Evolutionary conservation across 2,113 vertebrate genomes (phyloP).

Genomic region (Cynoglossus semilaevis): DNA sequence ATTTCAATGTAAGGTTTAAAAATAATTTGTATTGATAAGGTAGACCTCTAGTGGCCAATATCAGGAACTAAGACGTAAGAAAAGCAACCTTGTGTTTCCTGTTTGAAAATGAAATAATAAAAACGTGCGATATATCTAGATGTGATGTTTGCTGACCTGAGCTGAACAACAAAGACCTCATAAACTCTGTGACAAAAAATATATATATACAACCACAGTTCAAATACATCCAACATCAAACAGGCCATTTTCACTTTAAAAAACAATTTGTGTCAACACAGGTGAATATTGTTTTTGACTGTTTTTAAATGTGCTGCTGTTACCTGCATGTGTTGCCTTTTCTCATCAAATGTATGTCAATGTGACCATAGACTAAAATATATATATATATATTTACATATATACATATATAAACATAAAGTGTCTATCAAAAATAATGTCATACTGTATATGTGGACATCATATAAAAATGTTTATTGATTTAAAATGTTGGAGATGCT

Average conservation of each 20-base stretch:
- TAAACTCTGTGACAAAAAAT: too few relatives aligned
- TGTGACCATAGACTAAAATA: conserved; percentile 13
- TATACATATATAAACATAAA: conserved; percentile 21
- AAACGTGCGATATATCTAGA: too few relatives aligned
- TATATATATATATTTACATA: conserved; percentile 5
- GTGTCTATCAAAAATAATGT: conserved; percentile 38
- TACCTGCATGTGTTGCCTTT: conserved; percentile 77
- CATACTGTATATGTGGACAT: conserved; percentile 38
- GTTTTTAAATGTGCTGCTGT: conserved; percentile 65
- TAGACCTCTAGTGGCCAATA: too few relatives aligned
- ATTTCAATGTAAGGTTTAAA: too few relatives aligned
- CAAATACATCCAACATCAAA: too few relatives aligned
- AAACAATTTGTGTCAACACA: conserved; percentile 4
- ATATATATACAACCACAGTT: too few relatives aligned
- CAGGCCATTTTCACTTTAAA: conserved; percentile 1
- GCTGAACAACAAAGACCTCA: too few relatives aligned
- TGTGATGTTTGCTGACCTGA: too few relatives aligned
- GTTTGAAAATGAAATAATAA: too few relatives aligned
- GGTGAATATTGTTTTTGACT: conserved; percentile 35
- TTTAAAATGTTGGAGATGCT: conserved; percentile 26
- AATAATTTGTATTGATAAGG: too few relatives aligned
- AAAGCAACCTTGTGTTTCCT: too few relatives aligned
- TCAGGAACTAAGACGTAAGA: too few relatives aligned
- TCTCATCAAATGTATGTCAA: conserved; percentile 36
- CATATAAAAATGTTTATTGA: conserved; percentile 45